phyloP scores from a whole-genome alignment of 1,140 invertebrate genomes.

The Zaprionus davidi region DNA sequence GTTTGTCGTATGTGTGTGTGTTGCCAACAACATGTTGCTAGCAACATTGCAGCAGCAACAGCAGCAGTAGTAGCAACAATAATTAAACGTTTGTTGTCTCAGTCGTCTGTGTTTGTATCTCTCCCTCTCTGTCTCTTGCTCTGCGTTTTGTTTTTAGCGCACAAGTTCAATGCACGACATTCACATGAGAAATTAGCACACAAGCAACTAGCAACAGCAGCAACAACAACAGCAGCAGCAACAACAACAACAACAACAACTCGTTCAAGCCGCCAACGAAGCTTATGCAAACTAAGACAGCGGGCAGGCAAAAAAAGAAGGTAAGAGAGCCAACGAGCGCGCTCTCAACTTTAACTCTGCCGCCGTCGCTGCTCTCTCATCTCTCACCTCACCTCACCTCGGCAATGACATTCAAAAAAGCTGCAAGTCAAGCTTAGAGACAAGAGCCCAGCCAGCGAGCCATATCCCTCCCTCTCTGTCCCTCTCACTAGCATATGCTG shows the following conservation, averaged over 20 bases:
- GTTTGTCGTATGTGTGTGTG: constrained; percentile 27
- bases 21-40: constrained; percentile 70
- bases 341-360: constrained; percentile 8
- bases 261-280: constrained; percentile 33
- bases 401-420: constrained; percentile 81
- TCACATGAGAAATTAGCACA: constrained; percentile 78
- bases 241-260: not conserved
- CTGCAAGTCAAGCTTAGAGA: constrained; percentile 68
- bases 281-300: constrained; percentile 56
- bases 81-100: constrained; percentile 63
- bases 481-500: constrained; percentile 24
- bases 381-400: constrained; percentile 33
- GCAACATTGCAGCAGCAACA: constrained; percentile 59
- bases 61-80: constrained; percentile 20
- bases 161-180: constrained; percentile 72
- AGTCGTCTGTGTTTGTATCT: constrained; percentile 19
- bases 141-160: constrained; percentile 57
- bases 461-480: constrained; percentile 28
- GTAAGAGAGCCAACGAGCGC: constrained; percentile 5
- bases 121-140: constrained; percentile 2
- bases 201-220: constrained; percentile 34
- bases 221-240: constrained; percentile 16
- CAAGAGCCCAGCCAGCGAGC: constrained; percentile 18
- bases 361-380: constrained; percentile 21
- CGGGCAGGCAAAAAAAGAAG: constrained; percentile 34